phyloP scores from a whole-genome alignment of 2,113 vertebrate genomes.

The Tretioscincus oriximinensis region DNA sequence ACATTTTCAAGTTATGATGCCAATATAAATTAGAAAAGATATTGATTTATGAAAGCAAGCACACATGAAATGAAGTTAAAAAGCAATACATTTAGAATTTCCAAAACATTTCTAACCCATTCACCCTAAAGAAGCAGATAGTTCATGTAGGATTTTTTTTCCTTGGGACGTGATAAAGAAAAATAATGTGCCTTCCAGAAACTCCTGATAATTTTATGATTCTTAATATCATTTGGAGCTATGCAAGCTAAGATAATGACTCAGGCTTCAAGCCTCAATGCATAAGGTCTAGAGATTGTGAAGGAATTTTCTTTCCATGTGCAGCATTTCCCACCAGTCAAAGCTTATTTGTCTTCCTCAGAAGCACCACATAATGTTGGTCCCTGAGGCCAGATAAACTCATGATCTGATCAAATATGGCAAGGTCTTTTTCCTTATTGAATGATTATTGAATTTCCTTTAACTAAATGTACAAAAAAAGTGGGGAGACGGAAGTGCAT shows the following conservation, averaged over 20 bases:
- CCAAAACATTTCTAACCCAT: background rate
- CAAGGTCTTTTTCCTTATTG: background rate
- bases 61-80: slow-evolving; percentile 34
- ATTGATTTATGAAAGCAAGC: accelerated
- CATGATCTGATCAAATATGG: background rate
- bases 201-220: slow-evolving; percentile 22
- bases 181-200: slow-evolving; percentile 26
- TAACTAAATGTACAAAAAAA: slow-evolving; percentile 15
- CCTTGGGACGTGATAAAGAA: slow-evolving; percentile 28
- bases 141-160: background rate
- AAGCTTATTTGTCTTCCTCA: slow-evolving; percentile 35
- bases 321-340: slow-evolving; percentile 18
- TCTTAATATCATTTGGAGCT: slow-evolving; percentile 41
- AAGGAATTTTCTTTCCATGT: slow-evolving; percentile 20
- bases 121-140: background rate
- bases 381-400: slow-evolving; percentile 7
- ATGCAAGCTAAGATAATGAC: slow-evolving; percentile 24
- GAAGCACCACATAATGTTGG: slow-evolving; percentile 15
- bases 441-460: slow-evolving; percentile 23
- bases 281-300: background rate
- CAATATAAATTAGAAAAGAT: slow-evolving; percentile 11
- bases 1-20: background rate
- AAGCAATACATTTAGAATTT: slow-evolving; percentile 13
- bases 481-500: background rate
- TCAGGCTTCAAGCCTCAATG: slow-evolving; percentile 35